Base-by-base conservation (phyloP, 2,888 invertebrate genomes). In the Heliconius ethilla region DNA sequence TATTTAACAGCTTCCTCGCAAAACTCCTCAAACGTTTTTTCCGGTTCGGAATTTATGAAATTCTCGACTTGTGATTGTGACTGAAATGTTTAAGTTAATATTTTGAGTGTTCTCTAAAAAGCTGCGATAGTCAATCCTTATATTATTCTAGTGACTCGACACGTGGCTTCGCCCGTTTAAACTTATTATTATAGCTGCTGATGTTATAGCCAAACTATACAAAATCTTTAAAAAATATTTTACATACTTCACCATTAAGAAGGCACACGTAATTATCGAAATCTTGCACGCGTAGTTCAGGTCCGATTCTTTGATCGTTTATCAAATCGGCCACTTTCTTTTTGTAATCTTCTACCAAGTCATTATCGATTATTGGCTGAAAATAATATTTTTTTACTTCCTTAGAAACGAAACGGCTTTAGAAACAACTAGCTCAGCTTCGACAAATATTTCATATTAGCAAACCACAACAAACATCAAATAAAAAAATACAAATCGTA, bases 221-320 rank as follows among this genome's bases (percentile, higher is more conserved):
- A n/a, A n/a, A n/a, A n/a, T n/a, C n/a, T n/a, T n/a, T n/a, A n/a
- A 18, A 27, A 2, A 13, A 5, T 22, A 5, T 29, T 70, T 25
- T 15, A 85, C 87, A 86, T 81, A 95, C 96, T 75, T 95, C 91
- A n/a, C 97, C 97, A 85, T 97, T 97, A 75, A 98, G 95, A 37
- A 98, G 90, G 82, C 96, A 95, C 80, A 97, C 95, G 86, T 97
- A 98, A 81, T 96, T 96, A 87, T 98, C 97, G 87, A 98, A 97
- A 88, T 97, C 97, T 87, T 96, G 96, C 22, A 97, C 91, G 75
- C 97, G 94, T 37, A 96, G 83, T 86, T 97, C 97, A 0, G 97
- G 97, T 0, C 96, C 97, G 76, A 97, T 96, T 83, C 96, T 94
- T 86, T 97, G 96, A 78, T 97, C 96, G 82, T 96, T 95, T 25